These are phyloP conservation scores for Papilio demoleus DNA, from an alignment of 2,888 invertebrate genomes.

Conservation along the genomic window DNA sequence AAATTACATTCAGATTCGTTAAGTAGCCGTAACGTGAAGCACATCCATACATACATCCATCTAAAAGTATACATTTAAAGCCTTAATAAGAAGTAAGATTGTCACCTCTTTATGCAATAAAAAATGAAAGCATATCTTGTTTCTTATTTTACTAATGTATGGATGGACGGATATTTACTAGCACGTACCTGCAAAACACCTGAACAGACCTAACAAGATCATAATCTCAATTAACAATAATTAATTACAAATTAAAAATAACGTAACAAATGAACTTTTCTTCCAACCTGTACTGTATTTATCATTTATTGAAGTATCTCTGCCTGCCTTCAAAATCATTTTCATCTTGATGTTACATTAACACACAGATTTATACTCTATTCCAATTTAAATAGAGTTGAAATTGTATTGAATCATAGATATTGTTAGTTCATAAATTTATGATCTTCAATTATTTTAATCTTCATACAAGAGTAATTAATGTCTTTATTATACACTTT, in stretches of 20 bases:
- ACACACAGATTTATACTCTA: constrained; percentile 9
- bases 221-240: background rate
- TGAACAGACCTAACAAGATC: too few species aligned
- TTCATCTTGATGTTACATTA: constrained; percentile 26
- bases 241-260: background rate
- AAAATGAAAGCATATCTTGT: too few species aligned
- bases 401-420: background rate
- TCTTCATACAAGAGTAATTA: constrained; percentile 13
- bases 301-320: constrained; percentile 11
- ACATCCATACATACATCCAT: too few species aligned
- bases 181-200: too few species aligned
- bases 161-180: too few species aligned
- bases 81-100: too few species aligned
- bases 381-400: background rate
- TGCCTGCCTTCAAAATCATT: constrained; percentile 28
- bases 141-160: too few species aligned
- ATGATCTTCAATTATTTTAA: constrained; percentile 33
- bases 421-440: constrained; percentile 13
- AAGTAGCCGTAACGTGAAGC: too few species aligned
- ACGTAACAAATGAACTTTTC: background rate
- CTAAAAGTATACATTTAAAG: too few species aligned
- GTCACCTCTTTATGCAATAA: too few species aligned
- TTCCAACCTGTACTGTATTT: background rate
- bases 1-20: too few species aligned
- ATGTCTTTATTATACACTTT: constrained; percentile 39